phyloP scores from a whole-genome alignment of 2,797 vertebrate genomes.

The Enoplosus armatus region DNA sequence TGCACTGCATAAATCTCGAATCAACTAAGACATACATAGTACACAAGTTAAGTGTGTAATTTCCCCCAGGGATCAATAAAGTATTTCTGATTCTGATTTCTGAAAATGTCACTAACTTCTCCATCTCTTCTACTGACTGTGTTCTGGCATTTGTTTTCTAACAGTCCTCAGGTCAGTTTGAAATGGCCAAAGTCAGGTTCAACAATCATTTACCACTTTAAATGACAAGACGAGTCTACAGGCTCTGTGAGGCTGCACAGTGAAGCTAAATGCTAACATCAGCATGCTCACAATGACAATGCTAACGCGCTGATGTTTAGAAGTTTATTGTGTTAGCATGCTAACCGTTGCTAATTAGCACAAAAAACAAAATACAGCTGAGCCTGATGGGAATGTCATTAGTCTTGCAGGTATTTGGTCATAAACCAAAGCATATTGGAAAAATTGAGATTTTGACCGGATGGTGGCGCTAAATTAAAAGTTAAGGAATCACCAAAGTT shows the following conservation, averaged over 20 bases:
- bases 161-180: conserved; percentile 72
- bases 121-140: conserved; percentile 65
- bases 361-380: not conserved
- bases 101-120: conserved; percentile 34
- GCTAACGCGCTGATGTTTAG: not conserved
- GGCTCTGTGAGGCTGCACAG: not conserved
- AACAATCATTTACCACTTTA: conserved; percentile 26
- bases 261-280: not conserved
- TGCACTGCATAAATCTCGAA: conserved; percentile 13
- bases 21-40: conserved; percentile 7
- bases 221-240: not conserved
- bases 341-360: not conserved
- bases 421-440: not conserved
- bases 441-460: not conserved
- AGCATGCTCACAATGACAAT: not conserved
- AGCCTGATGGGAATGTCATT: not conserved
- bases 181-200: conserved; percentile 59
- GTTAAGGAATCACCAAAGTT: not conserved
- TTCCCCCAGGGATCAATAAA: no score
- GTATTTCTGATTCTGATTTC: no score
- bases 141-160: conserved; percentile 58
- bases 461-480: not conserved
- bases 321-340: no score
- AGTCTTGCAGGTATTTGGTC: not conserved
- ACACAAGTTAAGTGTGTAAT: not conserved